These are phyloP conservation scores for Entelurus aequoreus DNA, from an alignment of 2,113 vertebrate genomes.

Conservation along the genomic window DNA sequence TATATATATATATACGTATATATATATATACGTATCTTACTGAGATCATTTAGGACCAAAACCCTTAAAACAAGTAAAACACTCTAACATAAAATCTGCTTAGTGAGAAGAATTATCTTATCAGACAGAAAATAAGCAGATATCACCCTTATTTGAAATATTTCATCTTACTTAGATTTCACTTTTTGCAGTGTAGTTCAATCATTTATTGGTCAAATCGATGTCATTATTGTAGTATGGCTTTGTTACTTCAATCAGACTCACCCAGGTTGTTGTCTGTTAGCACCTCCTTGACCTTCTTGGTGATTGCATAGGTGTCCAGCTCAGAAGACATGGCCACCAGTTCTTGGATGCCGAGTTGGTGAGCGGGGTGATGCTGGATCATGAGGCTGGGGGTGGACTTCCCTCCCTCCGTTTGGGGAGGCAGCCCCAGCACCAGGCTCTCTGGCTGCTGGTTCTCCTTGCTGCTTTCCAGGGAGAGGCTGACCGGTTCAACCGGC, in stretches of 20 bases:
- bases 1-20: no score
- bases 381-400: constrained; percentile 53
- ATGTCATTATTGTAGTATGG: no score
- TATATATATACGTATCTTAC: no score
- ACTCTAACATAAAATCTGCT: no score
- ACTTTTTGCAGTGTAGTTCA: no score
- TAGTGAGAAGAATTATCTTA: no score
- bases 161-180: no score
- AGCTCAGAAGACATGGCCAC: constrained; percentile 94
- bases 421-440: constrained; percentile 66
- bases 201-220: neutral
- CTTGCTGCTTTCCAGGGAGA: constrained; percentile 89
- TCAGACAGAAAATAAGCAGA: no score
- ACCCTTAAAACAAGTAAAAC: no score
- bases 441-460: constrained; percentile 92
- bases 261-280: constrained; percentile 97
- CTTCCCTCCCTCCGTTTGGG: constrained; percentile 76
- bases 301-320: constrained; percentile 96
- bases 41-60: no score
- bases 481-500: constrained; percentile 79
- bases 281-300: constrained; percentile 96
- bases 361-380: constrained; percentile 67
- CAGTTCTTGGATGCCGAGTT: constrained; percentile 90
- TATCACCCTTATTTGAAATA: no score
- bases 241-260: constrained; percentile 3